Base-by-base conservation (phyloP, 2,888 invertebrate genomes). In the Ashinkailepas kermadecensis region DNA sequence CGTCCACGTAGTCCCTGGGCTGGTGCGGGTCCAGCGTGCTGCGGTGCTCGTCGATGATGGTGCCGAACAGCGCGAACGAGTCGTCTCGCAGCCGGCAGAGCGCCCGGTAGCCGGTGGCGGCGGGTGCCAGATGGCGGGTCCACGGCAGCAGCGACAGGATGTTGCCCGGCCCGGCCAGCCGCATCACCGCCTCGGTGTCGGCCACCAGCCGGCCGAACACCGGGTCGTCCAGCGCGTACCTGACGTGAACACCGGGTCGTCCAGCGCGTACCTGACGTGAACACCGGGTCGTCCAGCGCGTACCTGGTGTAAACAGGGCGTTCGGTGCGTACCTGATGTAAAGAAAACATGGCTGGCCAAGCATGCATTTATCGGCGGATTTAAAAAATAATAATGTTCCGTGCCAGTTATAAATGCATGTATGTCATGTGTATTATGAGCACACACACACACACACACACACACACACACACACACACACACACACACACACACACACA, bases 81-180 rank as follows among this genome's bases (percentile, higher is more conserved):
- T 4, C 10, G 54, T 74, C 74, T 1, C 74, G 39, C 74, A 74
- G 74, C 18, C 18, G 11, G 54, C 74, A 74, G 8, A 74, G 74
- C 23, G 39, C 25, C 15, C 21, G 15, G 74, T 18, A 74, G 74
- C 74, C 74, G 54, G 74, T 74, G 54, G 74, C 74, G 54, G 18
- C 13, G 23, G 74, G 74, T 6, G 74, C 74, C 74, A 74, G 15
- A 8, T 54, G 54, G 8, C 74, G 74, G 3, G 54, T 15, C 74
- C 74, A 74, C 15, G 74, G 74, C 74, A 74, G 39, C 74, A 74
- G 74, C 39, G 74, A 74, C 18, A 74, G 74, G 54, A 74, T 54
- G 54, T 74, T 74, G 21, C 74, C 74, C 54, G 74, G 74, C 0
- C 54, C 25, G 54, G 74, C 74, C 74, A 74, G 39, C 21, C 74